Evolutionary conservation across 2,797 vertebrate genomes (phyloP).

Genomic region (Pampus argenteus): DNA sequence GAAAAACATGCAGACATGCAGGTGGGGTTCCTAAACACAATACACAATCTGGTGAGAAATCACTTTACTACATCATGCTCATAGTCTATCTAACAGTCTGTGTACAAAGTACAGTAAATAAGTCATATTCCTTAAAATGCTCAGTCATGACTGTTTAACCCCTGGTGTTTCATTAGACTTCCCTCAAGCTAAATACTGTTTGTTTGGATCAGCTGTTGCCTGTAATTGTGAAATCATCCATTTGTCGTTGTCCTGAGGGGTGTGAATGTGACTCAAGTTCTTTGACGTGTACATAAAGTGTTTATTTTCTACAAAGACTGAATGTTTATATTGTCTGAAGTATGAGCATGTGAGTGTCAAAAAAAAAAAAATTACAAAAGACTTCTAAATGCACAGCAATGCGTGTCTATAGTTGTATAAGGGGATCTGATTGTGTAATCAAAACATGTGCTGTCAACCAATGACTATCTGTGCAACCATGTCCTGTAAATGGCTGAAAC

Average conservation of each 20-base stretch:
- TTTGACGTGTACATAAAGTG: conserved; percentile 94
- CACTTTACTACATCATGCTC: conserved; percentile 32
- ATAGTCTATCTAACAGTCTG: conserved; percentile 56
- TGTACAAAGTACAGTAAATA: conserved; percentile 60
- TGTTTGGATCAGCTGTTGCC: conserved; percentile 82
- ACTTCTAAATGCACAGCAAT: conserved; percentile 85
- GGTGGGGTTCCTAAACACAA: conserved; percentile 56
- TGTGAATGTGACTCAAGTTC: conserved; percentile 88
- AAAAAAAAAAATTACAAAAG: conserved; percentile 71
- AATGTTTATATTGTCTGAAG: conserved; percentile 89
- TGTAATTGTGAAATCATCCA: conserved; percentile 84
- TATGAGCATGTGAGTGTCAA: conserved; percentile 94
- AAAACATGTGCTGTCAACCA: conserved; percentile 87
- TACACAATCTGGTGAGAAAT: conserved; percentile 64
- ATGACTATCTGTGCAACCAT: conserved; percentile 84
- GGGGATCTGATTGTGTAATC: conserved; percentile 85
- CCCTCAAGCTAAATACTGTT: conserved; percentile 65
- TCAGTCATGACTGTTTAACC: conserved; percentile 66
- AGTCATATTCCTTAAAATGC: conserved; percentile 46
- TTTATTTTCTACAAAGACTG: conserved; percentile 91
- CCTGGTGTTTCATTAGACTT: conserved; percentile 81
- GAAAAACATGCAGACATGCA: conserved; percentile 49
- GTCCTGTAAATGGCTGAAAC: conserved; percentile 77
- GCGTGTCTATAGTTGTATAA: conserved; percentile 89
- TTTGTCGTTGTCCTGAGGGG: conserved; percentile 82